Conservation (phyloP, 1,140 invertebrate genomes). For the Drosophila prosaltans region DNA sequence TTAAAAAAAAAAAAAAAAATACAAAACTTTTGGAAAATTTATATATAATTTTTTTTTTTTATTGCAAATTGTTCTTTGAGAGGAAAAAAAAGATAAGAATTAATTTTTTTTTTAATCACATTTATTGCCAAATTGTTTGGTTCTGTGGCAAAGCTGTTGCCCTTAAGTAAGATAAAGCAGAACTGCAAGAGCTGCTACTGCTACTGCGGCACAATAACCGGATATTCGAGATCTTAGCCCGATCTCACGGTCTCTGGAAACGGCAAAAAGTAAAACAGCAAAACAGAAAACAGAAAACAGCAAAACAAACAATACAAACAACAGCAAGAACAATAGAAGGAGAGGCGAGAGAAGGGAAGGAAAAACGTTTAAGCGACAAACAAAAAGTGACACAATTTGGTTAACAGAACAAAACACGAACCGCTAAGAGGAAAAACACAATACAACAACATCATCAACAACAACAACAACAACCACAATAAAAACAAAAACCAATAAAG, state of each 20-base stretch:
- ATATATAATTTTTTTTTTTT: background rate
- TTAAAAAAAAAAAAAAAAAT: slow-evolving; percentile 24
- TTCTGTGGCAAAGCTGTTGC: slow-evolving; percentile 7
- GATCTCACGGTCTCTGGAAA: slow-evolving; percentile 47
- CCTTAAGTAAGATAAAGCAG: slow-evolving; percentile 19
- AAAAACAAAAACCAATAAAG: slow-evolving; percentile 8
- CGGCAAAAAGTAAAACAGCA: slow-evolving; percentile 2
- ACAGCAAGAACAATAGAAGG: background rate
- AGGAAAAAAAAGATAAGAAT: background rate
- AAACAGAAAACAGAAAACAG: slow-evolving; percentile 23
- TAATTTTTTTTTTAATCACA: background rate
- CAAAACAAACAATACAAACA: slow-evolving; percentile 41
- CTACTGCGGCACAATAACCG: slow-evolving; percentile 58
- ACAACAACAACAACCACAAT: no score
- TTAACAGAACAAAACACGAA: slow-evolving; percentile 6
- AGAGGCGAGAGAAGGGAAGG: background rate
- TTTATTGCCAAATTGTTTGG: slow-evolving; percentile 8
- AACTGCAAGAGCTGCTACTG: slow-evolving; percentile 24
- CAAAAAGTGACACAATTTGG: slow-evolving; percentile 25
- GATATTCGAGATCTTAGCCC: slow-evolving; percentile 72
- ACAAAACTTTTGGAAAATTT: slow-evolving; percentile 13
- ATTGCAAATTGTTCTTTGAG: background rate
- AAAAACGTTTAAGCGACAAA: slow-evolving; percentile 43
- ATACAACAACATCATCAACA: no score
- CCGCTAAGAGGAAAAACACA: slow-evolving; percentile 1